Percentiles rank a stretch among this genome's conserved stretches.
phyloP scores from a whole-genome alignment of 2,888 invertebrate genomes.

The Drosophila glabriapex region DNA sequence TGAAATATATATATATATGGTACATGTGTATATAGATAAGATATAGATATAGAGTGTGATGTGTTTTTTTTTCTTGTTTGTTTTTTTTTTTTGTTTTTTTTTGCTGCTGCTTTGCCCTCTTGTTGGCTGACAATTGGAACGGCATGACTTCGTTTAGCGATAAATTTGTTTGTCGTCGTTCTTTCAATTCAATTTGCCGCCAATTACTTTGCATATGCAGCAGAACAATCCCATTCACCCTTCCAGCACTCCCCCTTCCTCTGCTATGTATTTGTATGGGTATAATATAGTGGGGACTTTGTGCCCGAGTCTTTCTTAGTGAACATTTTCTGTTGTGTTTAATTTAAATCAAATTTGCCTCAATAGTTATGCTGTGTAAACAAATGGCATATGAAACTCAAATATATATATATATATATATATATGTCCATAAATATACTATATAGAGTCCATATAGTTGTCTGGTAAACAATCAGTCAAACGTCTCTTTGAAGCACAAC shows the following conservation, averaged over 20 bases:
- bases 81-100: neutral
- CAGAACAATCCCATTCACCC: slow-evolving; percentile 21
- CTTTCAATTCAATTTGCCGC: slow-evolving; percentile 76
- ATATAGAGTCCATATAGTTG: slow-evolving; percentile 23
- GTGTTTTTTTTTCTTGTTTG: neutral
- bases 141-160: slow-evolving; percentile 83
- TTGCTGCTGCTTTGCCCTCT: slow-evolving; percentile 31
- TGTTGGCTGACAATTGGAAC: slow-evolving; percentile 75
- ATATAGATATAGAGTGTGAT: slow-evolving; percentile 25
- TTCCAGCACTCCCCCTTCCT: neutral
- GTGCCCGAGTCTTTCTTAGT: slow-evolving; percentile 35
- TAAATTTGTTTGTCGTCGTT: slow-evolving; percentile 59
- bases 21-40: slow-evolving; percentile 31
- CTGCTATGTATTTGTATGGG: too few relatives aligned
- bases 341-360: slow-evolving; percentile 69
- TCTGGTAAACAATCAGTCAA: slow-evolving; percentile 40
- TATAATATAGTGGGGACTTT: slow-evolving; percentile 41
- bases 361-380: slow-evolving; percentile 67
- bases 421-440: neutral
- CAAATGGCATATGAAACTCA: slow-evolving; percentile 46
- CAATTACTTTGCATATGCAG: slow-evolving; percentile 74
- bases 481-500: slow-evolving; percentile 7
- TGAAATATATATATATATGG: slow-evolving; percentile 1
- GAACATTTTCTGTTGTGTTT: slow-evolving; percentile 51
- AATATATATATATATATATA: neutral